Base-by-base conservation (phyloP, 2,113 vertebrate genomes). In the Antigone vipio region DNA sequence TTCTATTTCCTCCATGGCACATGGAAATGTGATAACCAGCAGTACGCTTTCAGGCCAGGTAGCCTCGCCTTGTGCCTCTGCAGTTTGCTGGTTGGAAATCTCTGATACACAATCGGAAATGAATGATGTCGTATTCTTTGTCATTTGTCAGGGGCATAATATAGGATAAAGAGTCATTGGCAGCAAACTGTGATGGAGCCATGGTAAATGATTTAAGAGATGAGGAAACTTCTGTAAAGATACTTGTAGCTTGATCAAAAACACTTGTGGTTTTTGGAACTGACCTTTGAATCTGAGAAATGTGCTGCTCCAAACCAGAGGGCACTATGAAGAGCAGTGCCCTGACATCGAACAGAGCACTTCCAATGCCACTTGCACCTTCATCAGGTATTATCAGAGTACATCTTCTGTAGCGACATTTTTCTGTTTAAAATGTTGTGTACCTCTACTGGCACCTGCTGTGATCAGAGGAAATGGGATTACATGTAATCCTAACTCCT, bases 381-480 rank as follows among this genome's bases (percentile, higher is more conserved):
- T 44, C 1, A 0, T 5, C 24, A 15, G 55, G 3, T 18, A 1
- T 16, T 72, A 23, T 15, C 73, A 42, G 53, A 88, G 12, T 30
- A 7, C 14, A 19, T 26, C 53, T 59, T 24, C 60, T 50, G 12
- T 0, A 76, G 87, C 32, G 45, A 9, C 23, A 17, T 32, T 68
- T 76, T 55, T 49, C 67, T n/a, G 20, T 40, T 49, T 62, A n/a
- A 38, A 47, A 35, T 5, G 4, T 13, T 79, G 63, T 62, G 55
- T 34, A 15, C 49, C 71, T 90, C 69, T 77, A 10, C 50, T 86
- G 86, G 73, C 63, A 62, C 69, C 79, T 62, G 53, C 86, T 93
- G 73, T 27, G 68, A 85, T 93, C 64, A 80, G 69, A 75, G 59
- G 8, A 86, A 73, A 96, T 58, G 71, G 64, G 82, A 81, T 80